These are phyloP conservation scores for Linurgus olivaceus DNA, from an alignment of 2,797 vertebrate genomes.

Conservation along the genomic window DNA sequence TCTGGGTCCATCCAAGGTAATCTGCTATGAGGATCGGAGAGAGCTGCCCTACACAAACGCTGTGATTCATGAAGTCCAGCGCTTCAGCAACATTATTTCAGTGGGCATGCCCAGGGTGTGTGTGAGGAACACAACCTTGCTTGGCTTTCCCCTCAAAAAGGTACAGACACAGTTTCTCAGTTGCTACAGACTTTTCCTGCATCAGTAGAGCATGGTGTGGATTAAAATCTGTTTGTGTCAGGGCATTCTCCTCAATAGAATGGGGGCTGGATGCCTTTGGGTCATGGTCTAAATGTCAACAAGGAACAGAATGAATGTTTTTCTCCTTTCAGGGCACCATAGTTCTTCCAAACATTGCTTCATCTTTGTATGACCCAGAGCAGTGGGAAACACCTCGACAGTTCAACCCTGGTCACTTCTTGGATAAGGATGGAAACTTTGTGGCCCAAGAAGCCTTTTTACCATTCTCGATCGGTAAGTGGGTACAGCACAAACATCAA, in stretches of 20 bases:
- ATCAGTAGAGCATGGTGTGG: background rate
- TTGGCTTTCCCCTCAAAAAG: conserved; percentile 44
- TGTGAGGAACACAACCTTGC: conserved; percentile 31
- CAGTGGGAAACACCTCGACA: conserved; percentile 63
- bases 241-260: background rate
- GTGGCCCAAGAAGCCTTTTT: conserved; percentile 61
- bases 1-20: background rate
- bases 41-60: conserved; percentile 49
- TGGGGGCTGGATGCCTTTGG: background rate
- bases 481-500: background rate
- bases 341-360: conserved; percentile 66
- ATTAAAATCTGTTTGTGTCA: background rate
- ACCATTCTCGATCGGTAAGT: conserved; percentile 65
- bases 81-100: conserved; percentile 45
- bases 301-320: background rate
- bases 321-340: conserved; percentile 57
- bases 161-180: background rate
- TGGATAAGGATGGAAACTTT: conserved; percentile 68
- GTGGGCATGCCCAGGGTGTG: conserved; percentile 55
- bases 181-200: background rate
- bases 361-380: conserved; percentile 55
- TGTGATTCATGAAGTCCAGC: conserved; percentile 54
- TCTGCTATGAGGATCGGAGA: conserved; percentile 36
- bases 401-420: conserved; percentile 69
- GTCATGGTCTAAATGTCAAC: background rate